phyloP scores from a whole-genome alignment of 2,888 invertebrate species.

The Eupeodes luniger region DNA sequence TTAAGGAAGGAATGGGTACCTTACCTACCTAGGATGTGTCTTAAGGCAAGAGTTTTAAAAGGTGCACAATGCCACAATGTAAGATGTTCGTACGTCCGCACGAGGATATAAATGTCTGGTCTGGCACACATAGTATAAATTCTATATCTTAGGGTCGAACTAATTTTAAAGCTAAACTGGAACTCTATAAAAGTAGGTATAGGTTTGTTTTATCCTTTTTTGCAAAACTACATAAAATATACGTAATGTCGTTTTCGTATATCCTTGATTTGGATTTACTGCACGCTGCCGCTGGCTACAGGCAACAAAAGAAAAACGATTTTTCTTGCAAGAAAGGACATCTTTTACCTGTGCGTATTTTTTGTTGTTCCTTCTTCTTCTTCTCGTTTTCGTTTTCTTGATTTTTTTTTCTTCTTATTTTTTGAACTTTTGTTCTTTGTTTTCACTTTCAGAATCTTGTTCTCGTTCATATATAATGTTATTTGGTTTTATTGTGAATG shows the following conservation, averaged over 20 bases:
- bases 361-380: neutral
- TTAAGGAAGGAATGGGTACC: no score
- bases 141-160: conserved; percentile 46
- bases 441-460: conserved; percentile 39
- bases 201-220: conserved; percentile 18
- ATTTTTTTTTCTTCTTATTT: neutral
- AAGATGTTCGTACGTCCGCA: neutral
- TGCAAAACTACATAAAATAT: neutral
- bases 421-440: conserved; percentile 3
- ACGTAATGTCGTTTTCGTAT: neutral
- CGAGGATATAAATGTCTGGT: conserved; percentile 36
- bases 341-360: conserved; percentile 33
- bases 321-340: conserved; percentile 42
- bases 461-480: neutral
- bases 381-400: no score
- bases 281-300: conserved; percentile 26
- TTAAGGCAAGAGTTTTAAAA: neutral
- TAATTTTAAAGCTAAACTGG: conserved; percentile 42
- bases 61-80: conserved; percentile 23
- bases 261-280: conserved; percentile 41
- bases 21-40: neutral
- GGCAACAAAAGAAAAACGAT: conserved; percentile 31
- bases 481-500: neutral
- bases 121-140: conserved; percentile 1
- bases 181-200: conserved; percentile 12